Evolutionary conservation across 2,797 vertebrate genomes (phyloP), one percentile per base, ranked within the genome.

Genomic region (Gambelia wislizenii): DNA sequence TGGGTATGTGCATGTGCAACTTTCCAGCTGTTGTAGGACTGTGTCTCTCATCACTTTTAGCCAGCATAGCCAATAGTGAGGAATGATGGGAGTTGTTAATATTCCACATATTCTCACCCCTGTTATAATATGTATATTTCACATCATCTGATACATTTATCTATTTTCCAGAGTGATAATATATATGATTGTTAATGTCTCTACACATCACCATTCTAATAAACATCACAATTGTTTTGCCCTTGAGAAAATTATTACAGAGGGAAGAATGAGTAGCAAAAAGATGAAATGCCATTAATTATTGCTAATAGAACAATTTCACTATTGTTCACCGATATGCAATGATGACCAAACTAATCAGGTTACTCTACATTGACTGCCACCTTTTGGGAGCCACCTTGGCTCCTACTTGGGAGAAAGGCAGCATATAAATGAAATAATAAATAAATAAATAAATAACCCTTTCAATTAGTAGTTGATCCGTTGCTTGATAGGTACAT

Each of bases 261-360:
- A 75, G 39, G 52, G 52, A 85, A 75, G 39, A 84, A 85, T 25
- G 44, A 70, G 6, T 85, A 75, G 25, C 8, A 44, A 70, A 9
- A 39, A 25, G 39, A 30, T 18, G 27, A 75, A 70, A 42, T 42
- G 1, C 27, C 9, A 44, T 39, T 81, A 89, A 2, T 59, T 86
- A 83, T 5, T 91, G 44, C 72, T 83, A 85, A 93, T 84, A 85
- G 78, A 83, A 69, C 82, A 67, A 69, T 86, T 86, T 85, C 84
- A 79, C 75, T 85, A 80, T 56, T 81, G 52, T 20, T 33, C 69
- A 0, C n/a, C 84, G 47, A 13, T 3, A 0, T 84, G 91, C 86
- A n/a, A n/a, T n/a, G 72, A 2, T 87, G 56, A 6, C 44, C 91
- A 49, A 70, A 78, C 5, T 42, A 79, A 84, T 42, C 10, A 84